Evolutionary conservation across 2,113 vertebrate species (phyloP), one percentile per base, ranked within the genome.

Genomic region (Gallinago undulata): DNA sequence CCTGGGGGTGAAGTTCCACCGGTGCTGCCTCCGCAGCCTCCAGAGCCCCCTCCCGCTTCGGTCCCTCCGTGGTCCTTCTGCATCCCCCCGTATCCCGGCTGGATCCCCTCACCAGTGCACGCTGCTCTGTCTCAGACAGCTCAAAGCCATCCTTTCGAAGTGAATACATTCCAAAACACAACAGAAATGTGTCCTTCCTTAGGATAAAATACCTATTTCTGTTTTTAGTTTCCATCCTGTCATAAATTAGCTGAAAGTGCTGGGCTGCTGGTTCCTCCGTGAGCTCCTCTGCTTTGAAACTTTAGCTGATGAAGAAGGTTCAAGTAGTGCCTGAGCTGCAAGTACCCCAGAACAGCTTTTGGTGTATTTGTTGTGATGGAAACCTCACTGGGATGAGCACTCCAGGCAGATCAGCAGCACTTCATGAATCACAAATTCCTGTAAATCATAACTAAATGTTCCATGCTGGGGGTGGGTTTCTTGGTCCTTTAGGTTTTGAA

Each of bases 401-500:
- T 84, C 80, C 13, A n/a, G 93, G 23, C 10, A 7, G 35, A 55
- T 37, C 41, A 31, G 73, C 60, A 67, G 41, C 51, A 22, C 24
- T 85, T 87, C 25, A 24, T 37, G 21, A 67, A n/a, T 84, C 68
- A 48, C 48, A 23, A 48, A 48, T 48, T 12, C 48, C 48, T 48
- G 2, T 23, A 48, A 48, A 48, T 23, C 21, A 23, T 48, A 23
- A 50, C 97, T 98, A 98, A 96, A 98, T 68, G 41, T 98, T 97
- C 99, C 99, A 99, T 19, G 96, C 97, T 90, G 98, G 89, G 19
- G 99, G 99, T 47, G 99, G 98, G 48, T 95, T 98, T 95, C 99
- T 98, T 55, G 99, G 99, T 70, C 99, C 99, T 98, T 99, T 99
- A 27, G 99, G 99, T 97, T 99, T 99, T 57, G 98, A 97, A 96